phyloP scores from a whole-genome alignment of 2,113 vertebrate genomes.

The Pongo abelii region DNA sequence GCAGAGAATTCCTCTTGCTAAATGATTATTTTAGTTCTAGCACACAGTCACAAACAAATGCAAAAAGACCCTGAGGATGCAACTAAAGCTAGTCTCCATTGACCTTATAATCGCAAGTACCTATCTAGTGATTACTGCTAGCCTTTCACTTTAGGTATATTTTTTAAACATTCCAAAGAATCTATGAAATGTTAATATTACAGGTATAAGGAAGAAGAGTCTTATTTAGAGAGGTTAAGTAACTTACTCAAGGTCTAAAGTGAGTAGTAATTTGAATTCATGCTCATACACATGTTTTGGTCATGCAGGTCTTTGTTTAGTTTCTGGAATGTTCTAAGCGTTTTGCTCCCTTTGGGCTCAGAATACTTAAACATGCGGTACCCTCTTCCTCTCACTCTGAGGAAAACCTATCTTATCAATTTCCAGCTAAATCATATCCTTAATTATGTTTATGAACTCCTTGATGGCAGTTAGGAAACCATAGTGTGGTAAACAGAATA shows the following conservation, averaged over 20 bases:
- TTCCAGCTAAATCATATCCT: not conserved
- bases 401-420: not conserved
- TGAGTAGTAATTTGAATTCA: conserved; percentile 14
- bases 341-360: not conserved
- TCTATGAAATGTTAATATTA: not conserved
- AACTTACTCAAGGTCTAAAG: not conserved
- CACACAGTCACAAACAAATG: not conserved
- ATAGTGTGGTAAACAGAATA: not conserved
- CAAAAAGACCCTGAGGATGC: not conserved
- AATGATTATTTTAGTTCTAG: not conserved
- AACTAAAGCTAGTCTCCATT: not conserved
- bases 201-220: not conserved
- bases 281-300: not conserved
- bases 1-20: not conserved
- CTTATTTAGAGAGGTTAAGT: not conserved
- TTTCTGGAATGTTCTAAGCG: not conserved
- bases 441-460: not conserved
- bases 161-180: not conserved
- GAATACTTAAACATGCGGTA: not conserved
- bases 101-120: not conserved
- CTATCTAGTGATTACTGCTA: not conserved
- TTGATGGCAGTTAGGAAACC: not conserved
- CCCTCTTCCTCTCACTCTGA: not conserved
- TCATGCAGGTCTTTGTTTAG: not conserved
- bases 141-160: not conserved